phyloP scores from a whole-genome alignment of 2,888 invertebrate species.

The Epistrophella euchroma region DNA sequence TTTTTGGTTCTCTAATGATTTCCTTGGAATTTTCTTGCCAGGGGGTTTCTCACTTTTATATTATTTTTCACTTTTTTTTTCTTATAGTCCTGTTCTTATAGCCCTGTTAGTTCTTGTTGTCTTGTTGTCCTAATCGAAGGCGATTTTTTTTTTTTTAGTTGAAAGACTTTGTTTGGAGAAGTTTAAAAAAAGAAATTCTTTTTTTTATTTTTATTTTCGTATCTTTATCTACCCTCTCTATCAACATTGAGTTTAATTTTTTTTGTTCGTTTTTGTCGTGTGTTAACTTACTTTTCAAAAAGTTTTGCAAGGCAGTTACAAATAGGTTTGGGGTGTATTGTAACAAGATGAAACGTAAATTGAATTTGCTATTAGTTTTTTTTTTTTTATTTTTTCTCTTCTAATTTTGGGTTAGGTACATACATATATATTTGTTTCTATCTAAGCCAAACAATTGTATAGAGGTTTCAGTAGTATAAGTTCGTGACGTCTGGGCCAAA shows the following conservation, averaged over 20 bases:
- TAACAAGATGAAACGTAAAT: slow-evolving; percentile 71
- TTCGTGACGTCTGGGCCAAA: too few species aligned
- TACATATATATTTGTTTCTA: neutral
- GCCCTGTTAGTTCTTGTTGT: slow-evolving; percentile 68
- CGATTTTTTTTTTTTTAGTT: slow-evolving; percentile 39
- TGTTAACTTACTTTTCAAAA: slow-evolving; percentile 68
- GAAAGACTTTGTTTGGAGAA: slow-evolving; percentile 56
- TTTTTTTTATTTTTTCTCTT: slow-evolving; percentile 38
- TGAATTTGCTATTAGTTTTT: slow-evolving; percentile 67
- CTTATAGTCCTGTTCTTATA: slow-evolving; percentile 40
- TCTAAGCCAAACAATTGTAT: neutral
- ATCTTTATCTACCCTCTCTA: slow-evolving; percentile 48
- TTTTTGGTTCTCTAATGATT: slow-evolving; percentile 67
- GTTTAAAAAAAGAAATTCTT: slow-evolving; percentile 41
- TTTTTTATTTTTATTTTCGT: neutral
- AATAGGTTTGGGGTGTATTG: slow-evolving; percentile 6
- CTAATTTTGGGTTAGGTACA: slow-evolving; percentile 16
- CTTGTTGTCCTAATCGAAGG: slow-evolving; percentile 74
- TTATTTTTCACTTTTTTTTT: slow-evolving; percentile 17
- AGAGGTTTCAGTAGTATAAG: too few species aligned
- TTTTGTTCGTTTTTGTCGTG: slow-evolving; percentile 59
- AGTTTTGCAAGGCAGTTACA: slow-evolving; percentile 57
- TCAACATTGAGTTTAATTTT: slow-evolving; percentile 20
- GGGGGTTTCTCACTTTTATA: slow-evolving; percentile 19
- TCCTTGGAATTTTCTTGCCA: slow-evolving; percentile 66